Conservation (phyloP, 2,888 invertebrate species). For the Ormyrus labotus region DNA sequence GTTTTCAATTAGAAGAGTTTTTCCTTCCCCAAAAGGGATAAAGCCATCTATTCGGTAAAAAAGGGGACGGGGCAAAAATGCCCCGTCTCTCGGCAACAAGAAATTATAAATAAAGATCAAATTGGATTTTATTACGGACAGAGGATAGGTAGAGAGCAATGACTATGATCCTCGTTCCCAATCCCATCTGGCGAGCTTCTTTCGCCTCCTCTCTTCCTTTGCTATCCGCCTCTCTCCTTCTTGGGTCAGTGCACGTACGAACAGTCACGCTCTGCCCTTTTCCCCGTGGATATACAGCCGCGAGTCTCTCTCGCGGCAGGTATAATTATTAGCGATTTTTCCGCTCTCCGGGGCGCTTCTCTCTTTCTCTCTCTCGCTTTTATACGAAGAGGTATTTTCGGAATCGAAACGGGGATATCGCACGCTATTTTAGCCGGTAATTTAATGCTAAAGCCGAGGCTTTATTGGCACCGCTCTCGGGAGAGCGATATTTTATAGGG, state of each 20-base stretch:
- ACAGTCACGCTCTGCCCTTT: constrained; percentile 33
- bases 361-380: neutral
- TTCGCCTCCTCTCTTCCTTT: neutral
- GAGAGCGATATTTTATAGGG: neutral
- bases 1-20: too few relatives aligned
- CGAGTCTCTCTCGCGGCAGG: neutral
- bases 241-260: constrained; percentile 36
- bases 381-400: neutral
- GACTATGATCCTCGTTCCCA: neutral
- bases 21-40: too few relatives aligned
- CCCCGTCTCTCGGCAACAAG: neutral
- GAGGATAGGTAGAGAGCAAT: constrained; percentile 14
- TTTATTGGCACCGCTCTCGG: neutral
- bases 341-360: neutral
- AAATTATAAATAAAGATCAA: constrained; percentile 42
- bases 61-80: neutral
- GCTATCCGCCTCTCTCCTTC: neutral
- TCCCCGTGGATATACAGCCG: neutral
- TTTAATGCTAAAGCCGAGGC: neutral
- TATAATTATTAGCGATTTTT: constrained; percentile 37
- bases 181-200: neutral
- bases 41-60: too few relatives aligned
- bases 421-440: constrained; percentile 3
- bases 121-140: constrained; percentile 48
- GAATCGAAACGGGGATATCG: neutral